phyloP scores from a whole-genome alignment of 1,140 invertebrate species.

The Brachionus manjavacas region DNA sequence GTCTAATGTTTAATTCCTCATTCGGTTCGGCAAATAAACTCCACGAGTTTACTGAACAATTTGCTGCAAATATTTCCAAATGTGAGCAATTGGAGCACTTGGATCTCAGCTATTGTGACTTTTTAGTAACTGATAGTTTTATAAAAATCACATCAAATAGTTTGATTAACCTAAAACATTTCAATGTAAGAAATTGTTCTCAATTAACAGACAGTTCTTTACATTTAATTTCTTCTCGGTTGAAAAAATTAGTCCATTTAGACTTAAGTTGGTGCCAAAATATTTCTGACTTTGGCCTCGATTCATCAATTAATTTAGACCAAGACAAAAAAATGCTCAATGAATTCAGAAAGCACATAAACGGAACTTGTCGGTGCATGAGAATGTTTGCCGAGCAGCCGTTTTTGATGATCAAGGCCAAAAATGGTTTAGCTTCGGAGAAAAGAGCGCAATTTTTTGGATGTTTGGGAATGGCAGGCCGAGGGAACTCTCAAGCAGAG shows the following conservation, averaged over 20 bases:
- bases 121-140: conserved; percentile 25
- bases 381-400: neutral
- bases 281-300: conserved; percentile 4
- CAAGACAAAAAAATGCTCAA: neutral
- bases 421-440: neutral
- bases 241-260: conserved; percentile 12
- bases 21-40: neutral
- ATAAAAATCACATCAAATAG: neutral
- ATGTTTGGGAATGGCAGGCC: neutral
- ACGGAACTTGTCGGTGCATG: neutral
- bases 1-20: neutral
- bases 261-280: conserved; percentile 37
- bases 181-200: conserved; percentile 25
- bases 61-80: neutral
- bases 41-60: conserved; percentile 5
- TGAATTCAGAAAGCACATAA: conserved; percentile 33
- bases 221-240: neutral
- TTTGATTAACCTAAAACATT: neutral
- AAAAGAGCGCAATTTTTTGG: neutral
- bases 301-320: neutral
- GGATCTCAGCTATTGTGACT: conserved; percentile 34
- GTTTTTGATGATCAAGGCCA: conserved; percentile 30
- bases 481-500: neutral
- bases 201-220: conserved; percentile 26
- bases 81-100: conserved; percentile 4